These are phyloP conservation scores for Phortica magna DNA, from an alignment of 2,888 invertebrate species.

Conservation along the genomic window DNA sequence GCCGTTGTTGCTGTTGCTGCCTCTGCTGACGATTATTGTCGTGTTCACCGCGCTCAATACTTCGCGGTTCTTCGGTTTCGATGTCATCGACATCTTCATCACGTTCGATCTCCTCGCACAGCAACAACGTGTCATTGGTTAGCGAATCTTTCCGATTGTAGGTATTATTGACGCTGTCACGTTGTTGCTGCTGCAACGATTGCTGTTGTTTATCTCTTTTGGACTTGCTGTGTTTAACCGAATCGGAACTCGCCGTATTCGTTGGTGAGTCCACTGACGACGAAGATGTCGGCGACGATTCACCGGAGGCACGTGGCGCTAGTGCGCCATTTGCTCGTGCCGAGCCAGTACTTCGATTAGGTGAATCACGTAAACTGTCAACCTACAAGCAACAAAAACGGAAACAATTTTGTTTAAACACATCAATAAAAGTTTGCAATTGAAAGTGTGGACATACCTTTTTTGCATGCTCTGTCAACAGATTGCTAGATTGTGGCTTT, in stretches of 20 bases:
- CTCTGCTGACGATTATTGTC: conserved; percentile 54
- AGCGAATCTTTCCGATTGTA: conserved; percentile 76
- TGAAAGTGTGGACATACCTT: conserved; percentile 64
- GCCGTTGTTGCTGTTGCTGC: conserved; percentile 48
- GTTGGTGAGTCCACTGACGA: conserved; percentile 77
- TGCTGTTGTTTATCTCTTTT: conserved; percentile 44
- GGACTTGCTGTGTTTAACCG: conserved; percentile 64
- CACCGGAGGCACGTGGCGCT: conserved; percentile 78
- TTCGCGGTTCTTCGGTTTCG: conserved; percentile 51
- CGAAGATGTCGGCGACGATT: conserved; percentile 78
- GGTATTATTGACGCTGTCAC: conserved; percentile 75
- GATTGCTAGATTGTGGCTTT: conserved; percentile 84
- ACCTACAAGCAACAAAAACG: conserved; percentile 58
- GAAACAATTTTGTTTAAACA: neutral
- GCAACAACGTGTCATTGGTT: conserved; percentile 73
- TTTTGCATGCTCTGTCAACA: conserved; percentile 80
- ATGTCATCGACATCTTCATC: conserved; percentile 65
- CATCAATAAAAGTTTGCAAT: neutral
- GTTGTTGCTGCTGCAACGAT: conserved; percentile 64
- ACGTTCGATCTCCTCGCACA: conserved; percentile 74
- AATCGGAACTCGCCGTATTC: conserved; percentile 73
- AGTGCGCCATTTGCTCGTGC: conserved; percentile 75
- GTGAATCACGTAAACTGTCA: conserved; percentile 77
- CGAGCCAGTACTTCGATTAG: conserved; percentile 62
- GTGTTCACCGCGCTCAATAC: conserved; percentile 50